Base-by-base conservation (phyloP, 2,113 vertebrate species). In the Phoxinus phoxinus region DNA sequence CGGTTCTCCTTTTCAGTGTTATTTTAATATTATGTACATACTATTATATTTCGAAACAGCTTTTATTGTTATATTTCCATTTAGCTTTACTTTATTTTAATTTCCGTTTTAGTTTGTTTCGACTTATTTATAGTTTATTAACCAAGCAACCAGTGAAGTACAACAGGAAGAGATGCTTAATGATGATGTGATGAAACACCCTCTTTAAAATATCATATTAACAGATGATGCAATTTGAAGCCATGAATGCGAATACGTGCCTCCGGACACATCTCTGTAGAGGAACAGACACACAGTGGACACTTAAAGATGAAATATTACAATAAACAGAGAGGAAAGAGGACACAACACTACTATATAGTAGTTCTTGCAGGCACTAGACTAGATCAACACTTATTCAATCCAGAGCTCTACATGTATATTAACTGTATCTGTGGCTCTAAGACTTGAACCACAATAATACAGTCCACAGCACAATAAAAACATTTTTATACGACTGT, bases 311-410 rank as follows among this genome's bases (percentile, higher is more conserved):
- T 48, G 25, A 48, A 81, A 65, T 44, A 81, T 21, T 44, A 81
- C n/a, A 80, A 46, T 63, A 46, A 80, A 65, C 37, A 81, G 37
- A 81, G 35, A 81, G 37, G 23, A 81, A 59, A 27, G 30, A n/a
- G 32, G 21, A 12, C 25, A 79, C 32, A 41, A 23, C 17, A 53
- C 48, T 41, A 5, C 32, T 79, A 21, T 30, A 37, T 41, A 41
- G 41, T 41, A 56, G 35, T 25, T 61, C 32, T 44, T 27, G 35
- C 56, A 79, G 56, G 30, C 46, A 51, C 46, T 51, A 77, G 11
- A 71, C 19, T 73, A 25, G 21, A 63, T 63, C 37, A 63, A 63
- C n/a, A 63, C 15, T 80, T 80, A 63, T 63, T 46, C 13, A 63
- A 19, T 80, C 35, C 32, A 37, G 51, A 32, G 10, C 9, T 78